Evolutionary conservation across 2,888 invertebrate species (phyloP), one percentile per base, ranked within the genome.

Genomic region (Clunio marinus): DNA sequence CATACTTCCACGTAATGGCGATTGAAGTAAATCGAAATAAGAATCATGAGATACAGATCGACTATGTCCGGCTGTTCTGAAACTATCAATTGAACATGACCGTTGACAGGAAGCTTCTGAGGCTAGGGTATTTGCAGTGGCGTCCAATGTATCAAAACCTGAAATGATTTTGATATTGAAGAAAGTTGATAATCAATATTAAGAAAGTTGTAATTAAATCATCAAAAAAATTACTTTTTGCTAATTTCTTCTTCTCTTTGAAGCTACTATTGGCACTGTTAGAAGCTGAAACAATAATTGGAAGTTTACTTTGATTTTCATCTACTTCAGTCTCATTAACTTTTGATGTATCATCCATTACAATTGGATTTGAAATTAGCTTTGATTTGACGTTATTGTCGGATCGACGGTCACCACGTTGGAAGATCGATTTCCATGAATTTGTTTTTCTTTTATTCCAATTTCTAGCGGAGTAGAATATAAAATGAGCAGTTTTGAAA

Each of bases 41-140:
- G 94, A 95, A 77, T 95, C 95, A 78, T 95, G 94, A 0, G 93
- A 93, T 0, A 93, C 91, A 0, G 93, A 93, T 59, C 88, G 75
- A n/a, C 80, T 80, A 55, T 79, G 79, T 0, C 79, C 80, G 4
- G 76, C 75, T 0, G 79, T 79, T 24, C 80, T 76, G 15, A 80
- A 73, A 70, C 80, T 80, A 69, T 79, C 79, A 57, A 79, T 78
- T 4, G 79, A 79, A 72, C 74, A 78, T 24, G 80, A 79, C 58
- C 79, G 76, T 17, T 77, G 75, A 70, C 79, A 79, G 37, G 58
- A 17, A 7, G 77, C 73, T 60, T 80, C 80, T 75, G 78, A 76
- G 5, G 77, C 24, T 0, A 67, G 15, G 1, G 68, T 58, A 28
- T 68, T 68, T 22, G 66, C 10, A 1, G 41, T 58, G 7, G 35